Percentiles rank a stretch among this genome's conserved stretches.
Evolutionary conservation across 2,113 vertebrate genomes (phyloP).

Genomic region (Rhinogobius similis): DNA sequence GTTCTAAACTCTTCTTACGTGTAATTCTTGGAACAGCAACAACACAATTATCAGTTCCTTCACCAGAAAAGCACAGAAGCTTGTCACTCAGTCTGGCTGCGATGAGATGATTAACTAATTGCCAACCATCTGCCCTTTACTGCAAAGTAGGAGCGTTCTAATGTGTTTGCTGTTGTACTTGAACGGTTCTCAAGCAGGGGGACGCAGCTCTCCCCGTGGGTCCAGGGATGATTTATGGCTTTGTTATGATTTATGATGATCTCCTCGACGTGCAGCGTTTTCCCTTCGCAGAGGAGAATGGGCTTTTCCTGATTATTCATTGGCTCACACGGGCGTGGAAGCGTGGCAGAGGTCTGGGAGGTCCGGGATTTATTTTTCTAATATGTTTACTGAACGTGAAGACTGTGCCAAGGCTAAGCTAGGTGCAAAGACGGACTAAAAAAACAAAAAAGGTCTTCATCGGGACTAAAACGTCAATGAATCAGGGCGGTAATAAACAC

Average conservation of each 20-base stretch:
- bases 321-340: neutral
- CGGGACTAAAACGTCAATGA: no score
- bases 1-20: neutral
- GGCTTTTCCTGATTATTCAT: slow-evolving; percentile 3
- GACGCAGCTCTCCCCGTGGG: neutral
- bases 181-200: slow-evolving; percentile 12
- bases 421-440: no score
- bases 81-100: slow-evolving; percentile 4
- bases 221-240: slow-evolving; percentile 1
- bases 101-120: slow-evolving; percentile 14
- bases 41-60: neutral
- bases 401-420: neutral
- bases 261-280: neutral
- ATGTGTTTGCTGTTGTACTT: slow-evolving; percentile 5
- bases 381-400: neutral
- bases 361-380: neutral
- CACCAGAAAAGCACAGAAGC: neutral
- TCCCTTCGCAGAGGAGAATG: neutral
- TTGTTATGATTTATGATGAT: slow-evolving; percentile 11
- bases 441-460: no score
- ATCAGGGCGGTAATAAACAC: no score
- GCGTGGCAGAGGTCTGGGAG: neutral
- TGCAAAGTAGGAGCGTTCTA: neutral
- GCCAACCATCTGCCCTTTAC: slow-evolving; percentile 11
- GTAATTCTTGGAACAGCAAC: neutral